Evolutionary conservation across 2,113 vertebrate species (phyloP).

Genomic region (Thunnus maccoyii): DNA sequence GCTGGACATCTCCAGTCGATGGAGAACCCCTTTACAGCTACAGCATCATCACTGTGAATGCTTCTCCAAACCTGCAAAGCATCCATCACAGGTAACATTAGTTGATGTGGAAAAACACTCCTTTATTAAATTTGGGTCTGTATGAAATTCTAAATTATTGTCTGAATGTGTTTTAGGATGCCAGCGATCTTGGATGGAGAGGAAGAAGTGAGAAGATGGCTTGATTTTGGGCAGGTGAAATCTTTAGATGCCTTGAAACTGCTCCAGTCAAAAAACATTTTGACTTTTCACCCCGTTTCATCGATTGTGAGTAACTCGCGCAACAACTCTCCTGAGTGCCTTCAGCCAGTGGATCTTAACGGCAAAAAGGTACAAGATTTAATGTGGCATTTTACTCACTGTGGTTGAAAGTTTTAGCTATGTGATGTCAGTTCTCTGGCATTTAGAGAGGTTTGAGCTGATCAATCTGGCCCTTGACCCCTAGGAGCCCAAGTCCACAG

Average conservation of each 20-base stretch:
- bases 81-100: conserved; percentile 90
- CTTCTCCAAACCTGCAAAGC: conserved; percentile 87
- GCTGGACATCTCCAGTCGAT: conserved; percentile 91
- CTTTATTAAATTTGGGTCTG: neutral
- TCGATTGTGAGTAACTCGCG: conserved; percentile 90
- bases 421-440: neutral
- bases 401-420: neutral
- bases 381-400: neutral
- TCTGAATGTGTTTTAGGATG: conserved; percentile 86
- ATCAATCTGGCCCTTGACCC: conserved; percentile 28
- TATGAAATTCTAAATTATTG: neutral
- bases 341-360: conserved; percentile 84
- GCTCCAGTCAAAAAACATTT: conserved; percentile 88
- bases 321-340: conserved; percentile 90
- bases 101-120: neutral
- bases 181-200: conserved; percentile 95
- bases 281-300: conserved; percentile 93
- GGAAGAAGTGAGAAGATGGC: conserved; percentile 92
- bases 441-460: neutral
- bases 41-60: conserved; percentile 92
- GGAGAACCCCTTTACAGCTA: conserved; percentile 92
- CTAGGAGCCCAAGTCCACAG: conserved; percentile 84
- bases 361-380: conserved; percentile 84
- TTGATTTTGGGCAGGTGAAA: conserved; percentile 92
- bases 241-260: conserved; percentile 91